phyloP scores from a whole-genome alignment of 2,797 vertebrate species.

The Sebastes flavidus region DNA sequence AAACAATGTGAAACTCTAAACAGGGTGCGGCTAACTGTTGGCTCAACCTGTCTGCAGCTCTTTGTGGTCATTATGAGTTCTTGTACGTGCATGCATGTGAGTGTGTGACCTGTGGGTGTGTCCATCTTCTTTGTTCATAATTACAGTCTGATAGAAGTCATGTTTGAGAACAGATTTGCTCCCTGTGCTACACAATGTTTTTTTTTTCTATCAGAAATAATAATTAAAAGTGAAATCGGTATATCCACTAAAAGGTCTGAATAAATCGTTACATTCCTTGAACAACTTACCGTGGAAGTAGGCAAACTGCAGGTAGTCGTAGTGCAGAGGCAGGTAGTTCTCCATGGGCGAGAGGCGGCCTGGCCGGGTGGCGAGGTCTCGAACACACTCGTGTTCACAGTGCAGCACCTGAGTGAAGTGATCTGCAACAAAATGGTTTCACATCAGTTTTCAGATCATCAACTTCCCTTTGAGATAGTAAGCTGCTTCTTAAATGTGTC shows the following conservation, averaged over 20 bases:
- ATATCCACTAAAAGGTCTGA: background rate
- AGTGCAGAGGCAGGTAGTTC: constrained; percentile 96
- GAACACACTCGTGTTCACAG: constrained; percentile 94
- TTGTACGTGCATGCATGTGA: background rate
- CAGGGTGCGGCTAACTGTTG: constrained; percentile 22
- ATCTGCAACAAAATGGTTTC: constrained; percentile 80
- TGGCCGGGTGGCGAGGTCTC: constrained; percentile 92
- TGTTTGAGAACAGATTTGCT: background rate
- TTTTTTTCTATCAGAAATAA: background rate
- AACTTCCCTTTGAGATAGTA: background rate
- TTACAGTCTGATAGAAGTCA: background rate
- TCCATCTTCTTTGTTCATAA: constrained; percentile 3
- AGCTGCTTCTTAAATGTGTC: background rate
- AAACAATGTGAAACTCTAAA: constrained; percentile 11
- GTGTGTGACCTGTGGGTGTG: constrained; percentile 7
- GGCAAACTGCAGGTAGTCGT: constrained; percentile 96
- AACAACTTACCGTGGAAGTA: constrained; percentile 89
- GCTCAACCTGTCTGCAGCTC: constrained; percentile 13
- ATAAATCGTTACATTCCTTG: background rate
- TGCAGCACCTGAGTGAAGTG: constrained; percentile 94
- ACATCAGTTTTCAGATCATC: background rate
- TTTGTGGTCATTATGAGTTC: constrained; percentile 14
- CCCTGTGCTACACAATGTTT: background rate
- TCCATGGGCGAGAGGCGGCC: constrained; percentile 94
- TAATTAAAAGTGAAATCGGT: background rate